Base-by-base conservation (phyloP, 2,888 invertebrate genomes). In the Neoitamus cyanurus region DNA sequence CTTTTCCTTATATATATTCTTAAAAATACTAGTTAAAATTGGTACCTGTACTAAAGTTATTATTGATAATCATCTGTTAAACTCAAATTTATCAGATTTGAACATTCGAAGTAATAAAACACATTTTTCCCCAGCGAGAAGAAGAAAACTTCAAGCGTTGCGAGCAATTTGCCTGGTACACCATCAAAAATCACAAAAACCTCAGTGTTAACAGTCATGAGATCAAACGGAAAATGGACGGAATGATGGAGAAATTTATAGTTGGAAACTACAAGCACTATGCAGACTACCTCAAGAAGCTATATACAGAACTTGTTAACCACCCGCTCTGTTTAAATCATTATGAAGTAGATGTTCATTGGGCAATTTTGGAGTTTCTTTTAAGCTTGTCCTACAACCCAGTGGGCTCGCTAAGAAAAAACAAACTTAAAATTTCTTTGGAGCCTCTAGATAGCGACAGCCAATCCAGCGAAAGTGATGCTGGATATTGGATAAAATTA, bases 311-410 rank as follows among this genome's bases (percentile, higher is more conserved):
- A 30, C 85, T 91, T 15, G 86, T 91, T 3, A 88, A 88, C 0
- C 87, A 90, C 85, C 89, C 89, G 0, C 85, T 88, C 0, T 90
- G 89, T 86, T 83, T 87, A n/a, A 87, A 88, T 15, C 90, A 90
- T 72, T 88, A 89, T 84, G 89, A 90, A 86, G 87, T 89, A 68
- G 92, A 93, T 87, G 87, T 92, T 0, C 92, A 92, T 85, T 93
- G 93, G 92, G 89, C 91, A 0, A 84, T 93, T 46, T 86, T 93
- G 5, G 92, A 92, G 28, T 89, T 93, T 13, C 86, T 93, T 3
- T 86, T 93, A 1, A 88, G 90, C 85, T 86, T 93, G 9, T 89
- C 93, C 0, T 87, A 89, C 70, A 89, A 89, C 87, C 91, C 91
- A 0, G 88, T 90, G 1, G 90, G 89, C 3, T 89, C 88, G 3